Conservation (phyloP, 2,888 invertebrate species). For the Dicyrtomina minuta region DNA sequence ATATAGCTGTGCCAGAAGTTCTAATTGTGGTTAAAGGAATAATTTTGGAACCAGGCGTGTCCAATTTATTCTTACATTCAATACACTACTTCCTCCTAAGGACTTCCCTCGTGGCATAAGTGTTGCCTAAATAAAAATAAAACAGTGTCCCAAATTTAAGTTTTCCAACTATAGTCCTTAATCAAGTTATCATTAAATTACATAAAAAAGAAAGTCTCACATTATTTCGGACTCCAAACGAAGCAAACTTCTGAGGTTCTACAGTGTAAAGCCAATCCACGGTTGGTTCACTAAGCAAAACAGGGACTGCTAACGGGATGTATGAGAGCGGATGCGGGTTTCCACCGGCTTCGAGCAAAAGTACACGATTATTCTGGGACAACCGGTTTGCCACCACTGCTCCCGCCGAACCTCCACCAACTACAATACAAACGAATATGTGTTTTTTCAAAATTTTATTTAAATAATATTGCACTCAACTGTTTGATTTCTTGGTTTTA, state of each 20-base stretch:
- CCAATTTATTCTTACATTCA: too few relatives aligned
- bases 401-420: background rate
- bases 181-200: too few relatives aligned
- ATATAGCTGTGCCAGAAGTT: too few relatives aligned
- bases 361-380: background rate
- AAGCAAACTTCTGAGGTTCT: background rate
- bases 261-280: background rate
- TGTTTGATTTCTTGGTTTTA: too few relatives aligned
- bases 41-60: too few relatives aligned
- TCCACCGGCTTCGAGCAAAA: background rate
- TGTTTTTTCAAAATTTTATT: too few relatives aligned
- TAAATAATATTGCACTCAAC: too few relatives aligned
- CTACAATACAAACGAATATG: background rate
- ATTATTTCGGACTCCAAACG: background rate
- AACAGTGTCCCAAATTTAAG: too few relatives aligned
- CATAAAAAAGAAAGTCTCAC: too few relatives aligned
- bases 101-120: background rate
- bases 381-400: background rate
- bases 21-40: too few relatives aligned
- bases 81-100: background rate
- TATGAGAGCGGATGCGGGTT: background rate
- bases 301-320: background rate
- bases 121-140: background rate
- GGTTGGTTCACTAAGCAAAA: background rate
- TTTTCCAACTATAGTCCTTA: too few relatives aligned